phyloP scores from a whole-genome alignment of 2,888 invertebrate genomes.

The Hypomecis punctinalis region DNA sequence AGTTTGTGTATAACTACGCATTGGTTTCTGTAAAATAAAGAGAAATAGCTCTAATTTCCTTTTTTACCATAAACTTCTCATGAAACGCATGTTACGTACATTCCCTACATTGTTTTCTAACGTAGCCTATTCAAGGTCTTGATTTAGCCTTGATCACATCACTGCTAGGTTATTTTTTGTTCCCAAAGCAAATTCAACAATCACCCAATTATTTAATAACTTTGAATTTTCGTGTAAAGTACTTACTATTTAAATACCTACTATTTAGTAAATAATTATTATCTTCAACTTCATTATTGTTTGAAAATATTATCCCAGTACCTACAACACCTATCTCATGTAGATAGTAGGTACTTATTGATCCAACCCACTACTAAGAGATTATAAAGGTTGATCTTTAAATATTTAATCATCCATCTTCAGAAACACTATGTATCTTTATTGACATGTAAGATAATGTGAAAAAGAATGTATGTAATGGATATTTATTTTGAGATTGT shows the following conservation, averaged over 20 bases:
- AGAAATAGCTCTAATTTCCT: constrained; percentile 6
- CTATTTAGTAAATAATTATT: background rate
- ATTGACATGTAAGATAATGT: too few relatives aligned
- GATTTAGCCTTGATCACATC: constrained; percentile 60
- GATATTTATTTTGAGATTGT: too few relatives aligned
- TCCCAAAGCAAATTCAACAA: constrained; percentile 46
- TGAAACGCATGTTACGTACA: constrained; percentile 6
- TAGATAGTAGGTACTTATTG: background rate
- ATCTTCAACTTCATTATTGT: background rate
- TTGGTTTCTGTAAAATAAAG: constrained; percentile 17
- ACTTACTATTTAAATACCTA: too few relatives aligned
- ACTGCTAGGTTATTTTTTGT: constrained; percentile 67
- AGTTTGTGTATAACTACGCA: constrained; percentile 49
- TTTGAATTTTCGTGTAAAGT: constrained; percentile 5
- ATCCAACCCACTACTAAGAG: too few relatives aligned
- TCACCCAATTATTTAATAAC: constrained; percentile 43
- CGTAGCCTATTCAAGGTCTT: constrained; percentile 54
- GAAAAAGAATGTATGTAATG: background rate
- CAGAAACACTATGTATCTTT: too few relatives aligned
- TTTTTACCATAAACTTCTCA: constrained; percentile 1
- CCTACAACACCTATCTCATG: background rate
- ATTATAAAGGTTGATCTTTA: too few relatives aligned
- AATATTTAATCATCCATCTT: too few relatives aligned
- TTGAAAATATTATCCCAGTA: background rate
- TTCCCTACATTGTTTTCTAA: constrained; percentile 31